Evolutionary conservation across 1,140 invertebrate genomes (phyloP).

Genomic region (Oscheius sp.): DNA sequence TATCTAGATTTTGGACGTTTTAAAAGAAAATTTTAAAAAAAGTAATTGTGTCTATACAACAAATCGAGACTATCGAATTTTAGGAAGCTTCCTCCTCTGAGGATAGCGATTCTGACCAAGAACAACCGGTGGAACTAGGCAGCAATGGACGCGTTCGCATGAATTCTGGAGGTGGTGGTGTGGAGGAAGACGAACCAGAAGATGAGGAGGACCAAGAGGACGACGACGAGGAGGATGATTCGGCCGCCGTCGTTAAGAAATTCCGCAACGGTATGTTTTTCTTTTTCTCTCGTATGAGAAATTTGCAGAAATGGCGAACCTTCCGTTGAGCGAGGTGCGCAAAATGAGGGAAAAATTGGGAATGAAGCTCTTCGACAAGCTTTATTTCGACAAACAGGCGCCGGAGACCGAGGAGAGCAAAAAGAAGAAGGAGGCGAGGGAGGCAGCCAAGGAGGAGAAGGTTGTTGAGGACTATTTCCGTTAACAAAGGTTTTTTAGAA

Average conservation of each 20-base stretch:
- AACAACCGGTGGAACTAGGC: too few species aligned
- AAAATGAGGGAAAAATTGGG: slow-evolving; percentile 32
- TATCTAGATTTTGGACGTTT: too few species aligned
- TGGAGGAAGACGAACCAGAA: not conserved
- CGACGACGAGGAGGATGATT: not conserved
- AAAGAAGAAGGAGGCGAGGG: not conserved
- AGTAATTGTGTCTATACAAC: too few species aligned
- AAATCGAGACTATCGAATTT: too few species aligned
- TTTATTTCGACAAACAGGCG: slow-evolving; percentile 11
- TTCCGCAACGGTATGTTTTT: slow-evolving; percentile 1
- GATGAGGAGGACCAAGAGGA: not conserved
- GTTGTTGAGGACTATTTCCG: not conserved
- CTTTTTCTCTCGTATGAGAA: not conserved
- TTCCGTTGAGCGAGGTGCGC: slow-evolving; percentile 18
- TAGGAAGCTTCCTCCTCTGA: too few species aligned
- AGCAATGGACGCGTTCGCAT: too few species aligned
- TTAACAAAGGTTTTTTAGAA: not conserved
- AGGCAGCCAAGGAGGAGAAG: not conserved
- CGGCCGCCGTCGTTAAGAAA: not conserved
- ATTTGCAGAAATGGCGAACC: not conserved
- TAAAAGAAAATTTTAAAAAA: too few species aligned
- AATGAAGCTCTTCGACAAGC: slow-evolving; percentile 28
- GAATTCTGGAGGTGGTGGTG: not conserved
- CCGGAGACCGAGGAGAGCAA: not conserved
- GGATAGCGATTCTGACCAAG: too few species aligned